Conservation (phyloP, 2,113 vertebrate species). For the Mus spicilegus region DNA sequence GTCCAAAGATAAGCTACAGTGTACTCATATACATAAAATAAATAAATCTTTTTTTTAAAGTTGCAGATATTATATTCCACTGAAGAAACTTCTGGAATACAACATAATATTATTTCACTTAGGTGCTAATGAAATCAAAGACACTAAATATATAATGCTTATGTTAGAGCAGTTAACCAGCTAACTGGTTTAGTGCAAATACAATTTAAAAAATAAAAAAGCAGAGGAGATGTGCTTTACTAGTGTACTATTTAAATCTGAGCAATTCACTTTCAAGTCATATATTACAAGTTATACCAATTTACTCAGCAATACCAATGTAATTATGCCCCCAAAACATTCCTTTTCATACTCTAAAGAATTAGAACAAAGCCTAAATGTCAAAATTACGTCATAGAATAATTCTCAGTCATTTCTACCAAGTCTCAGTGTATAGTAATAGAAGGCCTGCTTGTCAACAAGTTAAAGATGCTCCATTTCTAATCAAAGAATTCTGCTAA, state of each 20-base stretch:
- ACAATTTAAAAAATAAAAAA: conserved; percentile 62
- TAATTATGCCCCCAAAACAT: conserved; percentile 50
- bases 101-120: conserved; percentile 16
- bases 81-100: conserved; percentile 48
- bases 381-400: conserved; percentile 5
- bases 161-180: conserved; percentile 58
- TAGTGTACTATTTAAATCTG: conserved; percentile 53
- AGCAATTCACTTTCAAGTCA: conserved; percentile 34
- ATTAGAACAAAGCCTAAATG: conserved; percentile 43
- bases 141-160: conserved; percentile 56
- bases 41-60: too few species aligned
- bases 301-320: conserved; percentile 45
- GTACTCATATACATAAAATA: too few species aligned
- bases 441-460: not conserved
- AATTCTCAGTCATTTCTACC: conserved; percentile 57
- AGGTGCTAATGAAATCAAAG: conserved; percentile 51
- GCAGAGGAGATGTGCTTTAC: conserved; percentile 59
- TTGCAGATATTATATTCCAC: not conserved
- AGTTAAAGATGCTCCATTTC: not conserved
- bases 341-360: conserved; percentile 51
- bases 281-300: conserved; percentile 52
- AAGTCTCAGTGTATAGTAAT: not conserved
- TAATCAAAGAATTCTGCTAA: not conserved
- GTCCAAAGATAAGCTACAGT: too few species aligned
- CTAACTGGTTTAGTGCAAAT: conserved; percentile 39